Evolutionary conservation across 2,888 invertebrate genomes (phyloP).

Genomic region (Oxystoma pomonae): DNA sequence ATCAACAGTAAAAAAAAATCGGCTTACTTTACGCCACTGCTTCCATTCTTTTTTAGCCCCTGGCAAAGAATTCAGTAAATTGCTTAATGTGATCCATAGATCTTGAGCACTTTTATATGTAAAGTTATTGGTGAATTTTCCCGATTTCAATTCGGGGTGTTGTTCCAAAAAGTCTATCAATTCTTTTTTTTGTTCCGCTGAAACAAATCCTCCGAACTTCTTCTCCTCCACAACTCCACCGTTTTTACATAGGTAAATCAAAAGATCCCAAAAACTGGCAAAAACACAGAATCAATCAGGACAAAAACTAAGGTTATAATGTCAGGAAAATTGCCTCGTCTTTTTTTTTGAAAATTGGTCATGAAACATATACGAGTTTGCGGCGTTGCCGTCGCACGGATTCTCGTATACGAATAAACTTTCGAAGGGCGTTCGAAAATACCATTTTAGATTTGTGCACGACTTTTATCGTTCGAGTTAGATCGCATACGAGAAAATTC

Average conservation of each 20-base stretch:
- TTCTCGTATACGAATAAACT: background rate
- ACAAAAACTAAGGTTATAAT: background rate
- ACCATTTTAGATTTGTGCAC: background rate
- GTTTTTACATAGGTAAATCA: background rate
- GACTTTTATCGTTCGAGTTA: background rate
- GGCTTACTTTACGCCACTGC: background rate
- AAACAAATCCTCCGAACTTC: no score
- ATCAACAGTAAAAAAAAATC: background rate
- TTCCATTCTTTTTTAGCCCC: constrained; percentile 3
- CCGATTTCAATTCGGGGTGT: background rate
- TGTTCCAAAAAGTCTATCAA: background rate
- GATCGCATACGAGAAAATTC: background rate
- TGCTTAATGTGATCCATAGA: background rate
- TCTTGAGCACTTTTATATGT: background rate
- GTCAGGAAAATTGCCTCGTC: background rate
- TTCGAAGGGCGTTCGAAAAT: background rate
- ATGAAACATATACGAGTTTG: background rate
- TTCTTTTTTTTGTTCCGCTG: background rate
- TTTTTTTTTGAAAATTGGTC: background rate
- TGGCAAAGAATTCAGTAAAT: background rate
- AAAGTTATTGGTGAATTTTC: background rate
- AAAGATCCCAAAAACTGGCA: background rate
- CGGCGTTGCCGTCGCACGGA: background rate
- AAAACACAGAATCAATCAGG: background rate
- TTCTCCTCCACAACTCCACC: no score